phyloP scores from a whole-genome alignment of 2,113 vertebrate species.

The Perca flavescens region DNA sequence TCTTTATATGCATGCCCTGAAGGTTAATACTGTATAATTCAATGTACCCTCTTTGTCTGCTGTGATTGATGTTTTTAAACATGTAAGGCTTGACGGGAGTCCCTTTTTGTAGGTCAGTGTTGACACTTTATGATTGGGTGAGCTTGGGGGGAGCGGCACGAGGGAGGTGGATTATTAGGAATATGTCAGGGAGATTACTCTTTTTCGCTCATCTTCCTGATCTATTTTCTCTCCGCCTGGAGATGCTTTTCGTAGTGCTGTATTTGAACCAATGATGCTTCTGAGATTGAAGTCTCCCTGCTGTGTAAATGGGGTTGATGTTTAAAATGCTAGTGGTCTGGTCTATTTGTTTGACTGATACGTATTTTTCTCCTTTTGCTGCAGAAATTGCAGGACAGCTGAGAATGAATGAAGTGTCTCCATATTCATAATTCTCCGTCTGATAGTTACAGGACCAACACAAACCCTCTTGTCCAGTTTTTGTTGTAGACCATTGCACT shows the following conservation, averaged over 20 bases:
- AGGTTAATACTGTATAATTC: conserved; percentile 99
- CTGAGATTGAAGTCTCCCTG: conserved; percentile 85
- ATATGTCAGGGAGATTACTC: conserved; percentile 84
- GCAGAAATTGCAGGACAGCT: conserved; percentile 75
- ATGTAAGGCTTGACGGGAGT: conserved; percentile 89
- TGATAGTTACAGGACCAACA: conserved; percentile 63
- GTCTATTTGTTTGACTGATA: conserved; percentile 84
- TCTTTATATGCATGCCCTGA: conserved; percentile 95
- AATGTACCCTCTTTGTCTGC: conserved; percentile 92
- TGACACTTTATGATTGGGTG: conserved; percentile 87
- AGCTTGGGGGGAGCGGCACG: conserved; percentile 78
- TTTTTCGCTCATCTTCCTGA: conserved; percentile 74
- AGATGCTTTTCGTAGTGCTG: conserved; percentile 87
- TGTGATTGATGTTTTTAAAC: conserved; percentile 94
- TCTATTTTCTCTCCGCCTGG: conserved; percentile 69
- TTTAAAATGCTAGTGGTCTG: conserved; percentile 82
- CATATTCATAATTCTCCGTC: conserved; percentile 88
- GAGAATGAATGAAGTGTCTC: conserved; percentile 82
- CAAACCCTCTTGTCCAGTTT: conserved; percentile 65
- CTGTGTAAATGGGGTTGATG: conserved; percentile 88
- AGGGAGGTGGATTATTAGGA: conserved; percentile 84
- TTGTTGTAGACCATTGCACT: conserved; percentile 84
- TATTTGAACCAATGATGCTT: conserved; percentile 83
- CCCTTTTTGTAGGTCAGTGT: conserved; percentile 87
- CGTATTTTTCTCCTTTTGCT: conserved; percentile 85